Percentiles rank a stretch among this genome's conserved stretches.
phyloP scores from a whole-genome alignment of 2,113 vertebrate genomes.

The Cranoglanis bouderius region DNA sequence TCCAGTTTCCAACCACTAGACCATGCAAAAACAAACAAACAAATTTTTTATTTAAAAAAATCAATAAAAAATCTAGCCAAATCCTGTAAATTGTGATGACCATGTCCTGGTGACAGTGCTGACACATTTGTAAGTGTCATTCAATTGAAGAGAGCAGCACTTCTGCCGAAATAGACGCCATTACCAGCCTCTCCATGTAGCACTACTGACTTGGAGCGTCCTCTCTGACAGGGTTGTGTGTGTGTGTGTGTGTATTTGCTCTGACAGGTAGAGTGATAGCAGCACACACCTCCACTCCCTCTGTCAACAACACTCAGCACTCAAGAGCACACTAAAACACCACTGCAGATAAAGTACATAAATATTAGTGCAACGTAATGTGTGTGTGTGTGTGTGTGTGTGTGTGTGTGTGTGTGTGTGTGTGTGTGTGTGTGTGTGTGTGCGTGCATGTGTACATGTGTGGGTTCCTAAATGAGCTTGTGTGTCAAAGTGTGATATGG shows the following conservation, averaged over 20 bases:
- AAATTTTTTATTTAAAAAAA: background rate
- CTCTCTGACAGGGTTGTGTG: slow-evolving; percentile 57
- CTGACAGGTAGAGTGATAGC: slow-evolving; percentile 58
- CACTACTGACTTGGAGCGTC: slow-evolving; percentile 75
- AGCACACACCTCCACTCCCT: slow-evolving; percentile 51
- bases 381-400: slow-evolving; percentile 32
- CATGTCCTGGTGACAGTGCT: slow-evolving; percentile 78
- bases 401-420: slow-evolving; percentile 19
- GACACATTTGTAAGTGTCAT: slow-evolving; percentile 81
- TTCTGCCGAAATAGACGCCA: slow-evolving; percentile 81
- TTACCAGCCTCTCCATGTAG: slow-evolving; percentile 83
- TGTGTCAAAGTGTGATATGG: slow-evolving; percentile 18
- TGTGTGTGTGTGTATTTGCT: slow-evolving; percentile 63
- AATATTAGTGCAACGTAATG: slow-evolving; percentile 52
- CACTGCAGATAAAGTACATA: slow-evolving; percentile 56
- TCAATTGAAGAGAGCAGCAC: slow-evolving; percentile 78
- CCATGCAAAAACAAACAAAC: slow-evolving; percentile 31
- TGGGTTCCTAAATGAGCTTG: slow-evolving; percentile 9
- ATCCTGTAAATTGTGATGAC: slow-evolving; percentile 59
- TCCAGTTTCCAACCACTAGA: slow-evolving; percentile 10
- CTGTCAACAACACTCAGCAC: slow-evolving; percentile 55
- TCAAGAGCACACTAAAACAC: slow-evolving; percentile 60
- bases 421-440: slow-evolving; percentile 28
- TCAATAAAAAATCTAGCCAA: background rate
- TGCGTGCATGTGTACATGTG: slow-evolving; percentile 2